Evolutionary conservation across 2,113 vertebrate species (phyloP), one percentile per base, ranked within the genome.

Genomic region (Motacilla tschutschensis): DNA sequence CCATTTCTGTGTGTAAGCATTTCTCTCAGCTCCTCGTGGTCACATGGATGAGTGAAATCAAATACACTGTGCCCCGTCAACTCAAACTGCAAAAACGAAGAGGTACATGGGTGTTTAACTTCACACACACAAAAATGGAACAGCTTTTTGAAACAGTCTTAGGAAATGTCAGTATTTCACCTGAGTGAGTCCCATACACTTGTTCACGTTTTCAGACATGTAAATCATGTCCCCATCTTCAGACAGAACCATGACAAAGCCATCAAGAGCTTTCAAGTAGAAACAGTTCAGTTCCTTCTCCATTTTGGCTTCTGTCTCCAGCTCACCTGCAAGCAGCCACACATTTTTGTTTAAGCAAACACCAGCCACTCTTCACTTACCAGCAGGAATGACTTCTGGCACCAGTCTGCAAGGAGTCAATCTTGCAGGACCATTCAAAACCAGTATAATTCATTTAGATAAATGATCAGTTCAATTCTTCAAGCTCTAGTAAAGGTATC

Each of bases 151-250:
- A 59, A 83, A 82, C 1, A 8, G 20, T 92, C 59, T 80, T 88
- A 69, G 43, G 64, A 91, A 65, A 46, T 14, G 8, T 41, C 51
- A 31, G 17, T 69, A 47, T 72, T 95, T 93, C 96, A 99, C 99
- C 98, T 99, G 99, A 88, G 98, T 98, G 86, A 99, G 97, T 66
- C 99, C 99, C 90, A 99, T 98, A 91, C 99, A 99, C 96, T 98
- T 99, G 97, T 98, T 99, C 96, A 99, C 98, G 14, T 98, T 99
- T 95, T 99, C 99, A 21, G 99, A 98, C 91, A 99, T 97, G 94
- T 99, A 99, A 92, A 99, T 98, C 96, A 99, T 99, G 91, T 99
- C 99, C 78, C 99, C 99, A 73, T 99, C 99, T 95, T 98, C 98
- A 11, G 98, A 99, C 48, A 99, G 98, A 94, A 99, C 98, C 98